Evolutionary conservation across 1,140 invertebrate genomes (phyloP), one percentile per base, ranked within the genome.

Genomic region (Rhizoglyphus robini): DNA sequence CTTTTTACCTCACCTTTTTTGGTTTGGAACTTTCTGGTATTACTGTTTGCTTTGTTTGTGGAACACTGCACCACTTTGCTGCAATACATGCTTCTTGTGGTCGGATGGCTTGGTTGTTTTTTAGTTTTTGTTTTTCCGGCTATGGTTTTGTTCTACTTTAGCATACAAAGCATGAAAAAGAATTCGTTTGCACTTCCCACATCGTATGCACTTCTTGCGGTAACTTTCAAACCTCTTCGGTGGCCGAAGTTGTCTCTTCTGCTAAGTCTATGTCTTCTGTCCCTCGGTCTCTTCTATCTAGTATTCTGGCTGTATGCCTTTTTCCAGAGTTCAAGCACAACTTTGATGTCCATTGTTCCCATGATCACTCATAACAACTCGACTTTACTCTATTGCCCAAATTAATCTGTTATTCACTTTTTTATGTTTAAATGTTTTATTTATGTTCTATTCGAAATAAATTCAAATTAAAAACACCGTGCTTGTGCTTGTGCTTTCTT

Each of bases 281-380:
- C 30, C 15, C 13, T 29, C 15, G 27, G 15, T 29, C 13, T 60
- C 3, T 29, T 29, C 15, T 60, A 60, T 46, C 3, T 60, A 34
- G 27, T 60, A 29, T 60, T 60, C 15, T 60, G 58, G 58, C 51
- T 20, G 20, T 54, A 54, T 32, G 51, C 51, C 51, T 54, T 11
- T 32, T 54, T 54, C 31, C 51, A 54, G 51, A 54, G 15, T 8
- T 8, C 51, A 25, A 8, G 31, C 23, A 54, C 8, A 15, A 54
- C 8, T 20, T 25, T 27, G 31, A 8, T 54, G 51, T 54, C 51
- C 51, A 54, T 20, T 20, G 15, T 54, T 25, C 20, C 51, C 15
- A 11, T 8, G 8, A 54, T 54, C 15, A 32, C 51, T 20, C 51
- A 54, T 32, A 5, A 32, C 51, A 54, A 54, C 23, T 54, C 51